Evolutionary conservation across 2,113 vertebrate species (phyloP), one percentile per base, ranked within the genome.

Genomic region (Myrmecobius fasciatus): DNA sequence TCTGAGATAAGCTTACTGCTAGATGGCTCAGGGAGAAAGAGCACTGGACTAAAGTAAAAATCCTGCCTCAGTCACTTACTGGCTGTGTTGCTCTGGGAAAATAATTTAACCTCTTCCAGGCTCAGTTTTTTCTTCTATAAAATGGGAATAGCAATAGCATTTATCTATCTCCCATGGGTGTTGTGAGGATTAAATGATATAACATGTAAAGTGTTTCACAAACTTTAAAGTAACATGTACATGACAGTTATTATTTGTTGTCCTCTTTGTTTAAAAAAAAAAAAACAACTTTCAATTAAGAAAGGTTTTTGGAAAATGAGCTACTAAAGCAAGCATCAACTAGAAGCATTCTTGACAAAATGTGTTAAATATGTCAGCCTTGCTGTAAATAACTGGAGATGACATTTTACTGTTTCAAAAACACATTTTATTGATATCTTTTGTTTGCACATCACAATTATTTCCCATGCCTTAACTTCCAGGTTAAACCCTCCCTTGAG

Each of bases 191-290:
- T 91, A 88, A 94, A 89, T 52, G 25, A 60, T 48, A 60, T 90
- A 51, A 75, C 54, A 52, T 94, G 2, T 92, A 89, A 83, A 52
- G 94, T 31, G 53, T n/a, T 97, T 94, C 89, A 31, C 6, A 53
- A 9, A 92, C 26, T 2, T 0, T 46, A 89, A 47, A 93, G 52
- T 91, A 89, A 52, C 8, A 25, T 52, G 14, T 88, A 83, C 31
- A 26, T 26, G 46, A 92, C 91, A 83, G 31, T 48, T 83, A 53
- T 93, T 90, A 90, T 75, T 90, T 83, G n/a, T 43, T 83, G 67
- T 7, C 22, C 67, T 83, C 36, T 83, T 75, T 75, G 60, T 4
- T n/a, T n/a, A 75, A 60, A n/a, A 67, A 4, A 51, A 51, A 0
- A 51, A 51, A 51, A 49, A 49, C 6, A 8, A 8, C 12, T 36